Percentiles rank a stretch among this genome's conserved stretches.
These are phyloP conservation scores for Danionella dracula DNA, from an alignment of 2,797 vertebrate genomes.

Conservation along the genomic window DNA sequence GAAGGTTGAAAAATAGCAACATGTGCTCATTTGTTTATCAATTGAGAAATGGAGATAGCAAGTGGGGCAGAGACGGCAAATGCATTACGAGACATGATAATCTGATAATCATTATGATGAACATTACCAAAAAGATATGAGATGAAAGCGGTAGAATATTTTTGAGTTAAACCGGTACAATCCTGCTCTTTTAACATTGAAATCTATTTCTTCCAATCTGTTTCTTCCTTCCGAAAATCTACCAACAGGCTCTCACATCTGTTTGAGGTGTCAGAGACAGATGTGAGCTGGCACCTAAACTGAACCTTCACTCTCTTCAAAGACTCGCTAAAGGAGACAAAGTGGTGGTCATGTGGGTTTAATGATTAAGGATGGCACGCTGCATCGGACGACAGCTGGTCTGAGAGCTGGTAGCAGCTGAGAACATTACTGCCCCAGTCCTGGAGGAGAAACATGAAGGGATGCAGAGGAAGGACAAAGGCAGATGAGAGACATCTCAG, in stretches of 20 bases:
- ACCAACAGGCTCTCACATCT: neutral
- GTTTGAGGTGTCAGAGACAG: neutral
- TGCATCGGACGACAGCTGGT: conserved; percentile 28
- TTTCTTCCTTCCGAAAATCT: neutral
- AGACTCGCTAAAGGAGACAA: conserved; percentile 34
- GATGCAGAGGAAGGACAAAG: neutral
- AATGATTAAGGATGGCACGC: conserved; percentile 41
- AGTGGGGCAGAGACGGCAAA: too few relatives aligned
- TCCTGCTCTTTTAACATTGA: too few relatives aligned
- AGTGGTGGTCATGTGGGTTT: conserved; percentile 25
- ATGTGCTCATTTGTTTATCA: too few relatives aligned
- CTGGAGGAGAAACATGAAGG: conserved; percentile 22
- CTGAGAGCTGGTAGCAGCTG: conserved; percentile 32
- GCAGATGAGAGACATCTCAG: neutral
- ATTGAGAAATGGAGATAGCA: too few relatives aligned
- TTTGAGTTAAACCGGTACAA: too few relatives aligned
- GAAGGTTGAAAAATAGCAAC: too few relatives aligned
- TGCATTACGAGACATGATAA: too few relatives aligned
- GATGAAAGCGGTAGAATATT: too few relatives aligned
- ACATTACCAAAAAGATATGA: too few relatives aligned
- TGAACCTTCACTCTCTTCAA: conserved; percentile 30
- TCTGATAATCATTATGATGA: too few relatives aligned
- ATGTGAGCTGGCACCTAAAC: conserved; percentile 28
- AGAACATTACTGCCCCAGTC: conserved; percentile 36
- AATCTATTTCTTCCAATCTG: too few relatives aligned